Conservation (phyloP, 1,140 invertebrate species). For the Archivesica marissinica region DNA sequence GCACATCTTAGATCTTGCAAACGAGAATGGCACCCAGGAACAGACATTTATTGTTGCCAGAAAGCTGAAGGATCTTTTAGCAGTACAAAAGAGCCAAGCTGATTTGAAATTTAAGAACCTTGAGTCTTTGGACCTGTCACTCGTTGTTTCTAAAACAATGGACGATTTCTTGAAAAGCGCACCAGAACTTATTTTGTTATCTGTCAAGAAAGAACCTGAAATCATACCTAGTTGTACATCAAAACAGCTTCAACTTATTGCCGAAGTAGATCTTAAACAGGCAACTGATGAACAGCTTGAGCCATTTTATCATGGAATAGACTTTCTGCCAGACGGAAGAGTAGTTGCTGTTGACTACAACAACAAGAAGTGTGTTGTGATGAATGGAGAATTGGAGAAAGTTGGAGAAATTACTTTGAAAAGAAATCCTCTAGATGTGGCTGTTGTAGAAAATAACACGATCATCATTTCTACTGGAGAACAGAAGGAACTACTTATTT, state of each 20-base stretch:
- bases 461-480: background rate
- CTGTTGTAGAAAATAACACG: background rate
- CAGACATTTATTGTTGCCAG: background rate
- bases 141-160: background rate
- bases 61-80: background rate
- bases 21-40: background rate
- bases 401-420: background rate
- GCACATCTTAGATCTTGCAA: background rate
- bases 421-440: background rate
- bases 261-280: background rate
- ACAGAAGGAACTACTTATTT: background rate
- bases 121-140: background rate
- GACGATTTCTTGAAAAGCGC: background rate
- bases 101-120: background rate
- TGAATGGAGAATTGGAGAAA: background rate
- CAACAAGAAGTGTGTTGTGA: constrained; percentile 17
- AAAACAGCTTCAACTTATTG: background rate
- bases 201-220: background rate
- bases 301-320: constrained; percentile 7
- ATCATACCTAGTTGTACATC: background rate
- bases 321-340: background rate
- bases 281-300: background rate
- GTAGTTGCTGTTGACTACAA: constrained; percentile 19
- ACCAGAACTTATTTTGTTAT: background rate
- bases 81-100: background rate